phyloP scores from a whole-genome alignment of 2,113 vertebrate species.

The Cyprinodon brontotheroides region DNA sequence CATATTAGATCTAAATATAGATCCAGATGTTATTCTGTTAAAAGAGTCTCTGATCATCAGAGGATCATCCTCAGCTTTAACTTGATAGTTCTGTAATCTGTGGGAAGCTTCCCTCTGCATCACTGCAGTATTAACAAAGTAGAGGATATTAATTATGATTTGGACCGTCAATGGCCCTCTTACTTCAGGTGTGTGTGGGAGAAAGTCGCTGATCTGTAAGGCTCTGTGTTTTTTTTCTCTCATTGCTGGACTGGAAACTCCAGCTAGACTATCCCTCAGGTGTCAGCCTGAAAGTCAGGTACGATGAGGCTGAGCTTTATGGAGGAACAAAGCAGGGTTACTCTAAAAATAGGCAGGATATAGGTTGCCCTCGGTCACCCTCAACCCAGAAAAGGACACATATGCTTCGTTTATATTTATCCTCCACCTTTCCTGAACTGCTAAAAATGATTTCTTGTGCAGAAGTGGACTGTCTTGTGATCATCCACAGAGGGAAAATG shows the following conservation, averaged over 20 bases:
- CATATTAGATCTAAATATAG: constrained; percentile 17
- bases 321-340: background rate
- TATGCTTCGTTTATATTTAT: background rate
- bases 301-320: constrained; percentile 4
- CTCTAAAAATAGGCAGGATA: background rate
- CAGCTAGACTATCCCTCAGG: constrained; percentile 40
- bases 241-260: constrained; percentile 48
- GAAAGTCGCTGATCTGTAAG: constrained; percentile 37
- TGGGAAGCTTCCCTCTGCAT: constrained; percentile 18
- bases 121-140: constrained; percentile 10
- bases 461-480: background rate
- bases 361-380: constrained; percentile 12
- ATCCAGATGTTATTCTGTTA: constrained; percentile 52
- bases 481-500: background rate
- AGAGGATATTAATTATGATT: constrained; percentile 12
- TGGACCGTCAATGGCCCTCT: constrained; percentile 6
- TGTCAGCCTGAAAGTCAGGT: constrained; percentile 10
- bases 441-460: no score
- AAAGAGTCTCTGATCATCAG: constrained; percentile 39
- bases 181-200: constrained; percentile 21
- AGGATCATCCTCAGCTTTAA: constrained; percentile 52
- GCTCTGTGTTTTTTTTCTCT: constrained; percentile 23
- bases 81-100: constrained; percentile 49
- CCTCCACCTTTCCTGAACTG: background rate
- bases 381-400: background rate